phyloP scores from a whole-genome alignment of 1,140 invertebrate genomes.

The Brachionus plicatilis region DNA sequence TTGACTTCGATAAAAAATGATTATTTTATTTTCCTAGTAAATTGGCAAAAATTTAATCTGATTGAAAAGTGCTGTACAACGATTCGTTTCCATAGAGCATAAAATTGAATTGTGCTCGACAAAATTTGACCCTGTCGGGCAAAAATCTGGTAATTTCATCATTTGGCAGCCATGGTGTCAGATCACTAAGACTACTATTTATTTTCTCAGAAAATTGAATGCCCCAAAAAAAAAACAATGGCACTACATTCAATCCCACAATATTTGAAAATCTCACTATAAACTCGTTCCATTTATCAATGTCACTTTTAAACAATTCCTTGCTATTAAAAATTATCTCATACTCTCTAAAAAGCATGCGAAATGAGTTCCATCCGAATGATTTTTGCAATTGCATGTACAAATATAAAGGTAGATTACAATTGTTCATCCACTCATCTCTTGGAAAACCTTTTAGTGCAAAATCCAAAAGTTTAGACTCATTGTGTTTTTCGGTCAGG shows the following conservation, averaged over 20 bases:
- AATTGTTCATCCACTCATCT: not conserved
- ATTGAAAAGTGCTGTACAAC: not conserved
- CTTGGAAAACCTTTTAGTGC: not conserved
- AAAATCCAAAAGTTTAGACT: not conserved
- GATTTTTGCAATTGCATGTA: slow-evolving; percentile 3
- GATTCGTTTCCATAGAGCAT: slow-evolving; percentile 4
- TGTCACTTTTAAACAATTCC: not conserved
- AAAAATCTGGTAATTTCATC: not conserved
- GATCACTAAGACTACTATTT: not conserved
- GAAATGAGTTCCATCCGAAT: slow-evolving; percentile 23
- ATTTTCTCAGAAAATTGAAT: not conserved
- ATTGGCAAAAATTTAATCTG: not conserved
- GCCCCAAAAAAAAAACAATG: slow-evolving; percentile 25
- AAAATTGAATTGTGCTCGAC: slow-evolving; percentile 9
- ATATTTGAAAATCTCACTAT: slow-evolving; percentile 23
- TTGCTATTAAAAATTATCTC: not conserved
- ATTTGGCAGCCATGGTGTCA: slow-evolving; percentile 8
- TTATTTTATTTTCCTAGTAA: not conserved
- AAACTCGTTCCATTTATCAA: slow-evolving; percentile 34
- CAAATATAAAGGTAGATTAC: not conserved
- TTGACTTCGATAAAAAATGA: not conserved
- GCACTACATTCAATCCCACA: slow-evolving; percentile 13
- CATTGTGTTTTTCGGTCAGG: slow-evolving; percentile 29
- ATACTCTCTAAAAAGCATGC: slow-evolving; percentile 7
- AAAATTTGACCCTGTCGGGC: slow-evolving; percentile 13